A percentile compares a stretch with the other conserved stretches of the same genome.
phyloP scores from a whole-genome alignment of 2,113 vertebrate genomes.

The Hirundichthys speculiger region DNA sequence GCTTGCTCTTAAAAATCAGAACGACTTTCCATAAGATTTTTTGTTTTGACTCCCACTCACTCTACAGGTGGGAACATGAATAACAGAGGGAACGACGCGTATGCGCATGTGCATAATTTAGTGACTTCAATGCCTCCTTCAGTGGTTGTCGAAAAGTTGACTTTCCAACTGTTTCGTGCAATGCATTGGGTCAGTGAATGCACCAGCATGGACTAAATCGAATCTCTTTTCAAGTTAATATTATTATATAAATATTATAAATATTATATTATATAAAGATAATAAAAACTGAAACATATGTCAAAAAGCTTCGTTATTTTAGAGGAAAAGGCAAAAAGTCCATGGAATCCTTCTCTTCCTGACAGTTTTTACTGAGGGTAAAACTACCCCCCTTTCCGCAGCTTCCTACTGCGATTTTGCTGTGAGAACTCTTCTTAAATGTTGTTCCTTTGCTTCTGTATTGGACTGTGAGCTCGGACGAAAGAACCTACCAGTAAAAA shows the following conservation, averaged over 20 bases:
- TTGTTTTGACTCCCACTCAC: slow-evolving; percentile 64
- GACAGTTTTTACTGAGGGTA: background rate
- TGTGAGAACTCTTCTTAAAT: no score
- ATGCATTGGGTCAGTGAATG: no score
- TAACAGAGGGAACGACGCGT: slow-evolving; percentile 3
- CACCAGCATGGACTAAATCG: no score
- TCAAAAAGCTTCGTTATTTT: no score
- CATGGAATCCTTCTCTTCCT: background rate
- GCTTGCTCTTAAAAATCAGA: slow-evolving; percentile 35
- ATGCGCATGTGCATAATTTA: slow-evolving; percentile 53
- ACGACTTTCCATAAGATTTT: slow-evolving; percentile 64
- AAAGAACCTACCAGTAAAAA: no score
- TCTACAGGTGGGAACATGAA: slow-evolving; percentile 64
- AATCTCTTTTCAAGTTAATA: no score
- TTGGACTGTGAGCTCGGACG: no score
- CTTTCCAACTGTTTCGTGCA: background rate
- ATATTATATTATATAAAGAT: no score
- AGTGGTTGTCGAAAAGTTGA: background rate
- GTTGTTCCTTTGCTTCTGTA: no score
- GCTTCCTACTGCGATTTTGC: background rate
- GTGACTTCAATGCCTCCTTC: slow-evolving; percentile 2
- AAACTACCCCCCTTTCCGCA: background rate
- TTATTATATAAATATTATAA: no score
- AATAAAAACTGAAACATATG: no score
- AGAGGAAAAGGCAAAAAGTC: background rate